phyloP scores from a whole-genome alignment of 2,888 invertebrate genomes.

The Agrotis segetum region DNA sequence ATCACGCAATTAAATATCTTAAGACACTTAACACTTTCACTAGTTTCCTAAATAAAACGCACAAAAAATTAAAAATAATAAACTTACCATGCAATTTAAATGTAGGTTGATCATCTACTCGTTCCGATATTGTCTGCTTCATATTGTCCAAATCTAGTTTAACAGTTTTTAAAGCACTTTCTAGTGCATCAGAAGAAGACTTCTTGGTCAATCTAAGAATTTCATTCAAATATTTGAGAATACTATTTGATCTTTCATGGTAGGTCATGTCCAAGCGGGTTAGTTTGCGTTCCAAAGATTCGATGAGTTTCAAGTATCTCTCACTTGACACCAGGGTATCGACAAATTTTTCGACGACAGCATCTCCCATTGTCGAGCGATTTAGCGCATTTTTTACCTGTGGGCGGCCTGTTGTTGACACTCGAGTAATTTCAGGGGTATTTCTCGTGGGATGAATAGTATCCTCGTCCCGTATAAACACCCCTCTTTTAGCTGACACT shows the following conservation, averaged over 20 bases:
- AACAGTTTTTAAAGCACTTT: constrained; percentile 36
- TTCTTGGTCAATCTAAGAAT: constrained; percentile 67
- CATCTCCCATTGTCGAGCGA: constrained; percentile 66
- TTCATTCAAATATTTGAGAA: constrained; percentile 81
- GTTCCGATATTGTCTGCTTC: constrained; percentile 62
- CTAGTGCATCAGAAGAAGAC: constrained; percentile 37
- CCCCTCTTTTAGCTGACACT: constrained; percentile 41
- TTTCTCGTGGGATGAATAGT: constrained; percentile 33
- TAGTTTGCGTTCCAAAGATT: constrained; percentile 79
- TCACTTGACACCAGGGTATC: constrained; percentile 83
- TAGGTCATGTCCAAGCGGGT: constrained; percentile 78
- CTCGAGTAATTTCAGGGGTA: constrained; percentile 35
- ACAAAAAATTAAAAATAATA: neutral
- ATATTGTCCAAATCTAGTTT: constrained; percentile 53
- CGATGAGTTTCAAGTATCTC: constrained; percentile 81
- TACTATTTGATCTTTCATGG: constrained; percentile 78
- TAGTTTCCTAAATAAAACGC: neutral
- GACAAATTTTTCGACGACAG: constrained; percentile 82
- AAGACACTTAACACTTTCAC: no score
- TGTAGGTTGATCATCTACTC: constrained; percentile 59
- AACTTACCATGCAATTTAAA: constrained; percentile 74
- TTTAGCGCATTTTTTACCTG: neutral
- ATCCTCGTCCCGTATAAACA: constrained; percentile 31
- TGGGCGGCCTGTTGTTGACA: constrained; percentile 59
- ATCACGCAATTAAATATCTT: no score